These are phyloP conservation scores for Montipora efflorescens DNA, from an alignment of 64 coral and sea anemone species.

Conservation along the genomic window DNA sequence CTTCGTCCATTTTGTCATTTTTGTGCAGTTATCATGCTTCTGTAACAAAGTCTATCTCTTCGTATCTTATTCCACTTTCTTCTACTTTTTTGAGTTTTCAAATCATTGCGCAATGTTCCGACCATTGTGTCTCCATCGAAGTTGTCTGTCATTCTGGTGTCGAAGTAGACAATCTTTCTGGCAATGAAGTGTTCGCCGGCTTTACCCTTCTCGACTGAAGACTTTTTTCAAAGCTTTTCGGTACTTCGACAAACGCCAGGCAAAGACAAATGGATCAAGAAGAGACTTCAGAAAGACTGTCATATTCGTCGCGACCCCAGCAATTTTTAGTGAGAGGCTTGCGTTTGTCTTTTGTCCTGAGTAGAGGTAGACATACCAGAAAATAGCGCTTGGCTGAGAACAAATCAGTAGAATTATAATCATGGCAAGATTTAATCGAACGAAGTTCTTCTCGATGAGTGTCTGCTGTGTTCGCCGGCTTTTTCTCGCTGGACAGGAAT, in stretches of 20 bases:
- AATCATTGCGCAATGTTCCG: no score
- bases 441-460: conserved; percentile 61
- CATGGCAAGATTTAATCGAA: conserved; percentile 71
- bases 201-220: not conserved
- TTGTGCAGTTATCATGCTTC: no score
- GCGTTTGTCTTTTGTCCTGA: not conserved
- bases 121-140: no score
- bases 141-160: no score
- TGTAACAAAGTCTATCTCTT: no score
- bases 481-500: not conserved
- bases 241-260: conserved; percentile 83
- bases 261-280: conserved; percentile 79
- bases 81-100: no score
- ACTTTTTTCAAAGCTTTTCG: conserved; percentile 64
- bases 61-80: no score
- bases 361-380: conserved; percentile 61
- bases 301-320: conserved; percentile 46
- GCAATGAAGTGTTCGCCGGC: not conserved
- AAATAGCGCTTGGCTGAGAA: conserved; percentile 58
- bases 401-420: conserved; percentile 71
- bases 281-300: conserved; percentile 74
- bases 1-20: no score
- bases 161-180: not conserved
- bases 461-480: not conserved
- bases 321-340: not conserved